phyloP scores from a whole-genome alignment of 2,797 vertebrate species.

The Enteromius argenteus region DNA sequence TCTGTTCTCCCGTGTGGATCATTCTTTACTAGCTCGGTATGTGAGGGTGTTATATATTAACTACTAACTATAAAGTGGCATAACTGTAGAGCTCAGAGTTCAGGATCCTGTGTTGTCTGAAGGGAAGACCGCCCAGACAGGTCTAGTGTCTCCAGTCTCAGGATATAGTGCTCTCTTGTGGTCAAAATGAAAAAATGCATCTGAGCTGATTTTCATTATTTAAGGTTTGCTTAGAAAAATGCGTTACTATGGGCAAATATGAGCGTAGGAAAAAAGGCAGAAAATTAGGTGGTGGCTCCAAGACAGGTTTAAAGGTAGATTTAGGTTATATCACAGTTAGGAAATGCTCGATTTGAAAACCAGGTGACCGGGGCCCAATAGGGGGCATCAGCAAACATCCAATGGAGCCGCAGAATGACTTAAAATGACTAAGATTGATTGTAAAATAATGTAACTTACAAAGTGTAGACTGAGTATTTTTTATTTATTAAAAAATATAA shows the following conservation, averaged over 20 bases:
- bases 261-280: not conserved
- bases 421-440: not conserved
- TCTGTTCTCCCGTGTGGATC: not conserved
- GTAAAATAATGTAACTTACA: not conserved
- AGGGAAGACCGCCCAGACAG: constrained; percentile 13
- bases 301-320: not conserved
- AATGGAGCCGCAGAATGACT: not conserved
- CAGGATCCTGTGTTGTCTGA: constrained; percentile 42
- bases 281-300: not conserved
- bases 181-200: constrained; percentile 19
- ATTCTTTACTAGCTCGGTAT: constrained; percentile 2
- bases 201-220: not conserved
- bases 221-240: not conserved
- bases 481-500: not conserved
- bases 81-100: constrained; percentile 58
- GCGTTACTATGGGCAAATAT: not conserved
- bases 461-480: too few species aligned
- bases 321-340: not conserved
- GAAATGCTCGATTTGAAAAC: not conserved
- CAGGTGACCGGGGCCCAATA: not conserved
- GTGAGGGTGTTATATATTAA: constrained; percentile 59
- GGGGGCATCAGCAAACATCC: not conserved
- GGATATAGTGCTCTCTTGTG: constrained; percentile 56
- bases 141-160: constrained; percentile 7
- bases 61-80: constrained; percentile 32